These are phyloP conservation scores for Eurystomus glaucurus DNA, from an alignment of 2,797 vertebrate species.

Conservation along the genomic window DNA sequence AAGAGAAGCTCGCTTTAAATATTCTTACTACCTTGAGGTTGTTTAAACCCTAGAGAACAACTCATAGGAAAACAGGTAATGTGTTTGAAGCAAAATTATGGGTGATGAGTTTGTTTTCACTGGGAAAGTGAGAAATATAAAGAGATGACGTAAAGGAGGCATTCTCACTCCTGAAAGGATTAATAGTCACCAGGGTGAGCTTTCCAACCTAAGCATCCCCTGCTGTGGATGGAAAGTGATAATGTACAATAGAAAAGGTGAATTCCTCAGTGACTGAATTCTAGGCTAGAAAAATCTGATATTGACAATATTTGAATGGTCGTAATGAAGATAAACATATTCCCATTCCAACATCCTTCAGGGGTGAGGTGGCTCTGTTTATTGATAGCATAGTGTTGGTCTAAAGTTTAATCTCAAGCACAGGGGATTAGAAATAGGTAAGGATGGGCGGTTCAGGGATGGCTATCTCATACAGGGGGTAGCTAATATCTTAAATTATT, in stretches of 20 bases:
- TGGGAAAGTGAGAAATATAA: neutral
- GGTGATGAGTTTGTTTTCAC: neutral
- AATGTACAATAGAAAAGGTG: neutral
- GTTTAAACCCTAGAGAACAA: conserved; percentile 20
- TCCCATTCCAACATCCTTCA: neutral
- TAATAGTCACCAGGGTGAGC: neutral
- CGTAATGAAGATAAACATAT: neutral
- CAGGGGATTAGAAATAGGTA: neutral
- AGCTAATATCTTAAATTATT: neutral
- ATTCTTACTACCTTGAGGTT: neutral
- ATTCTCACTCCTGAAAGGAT: conserved; percentile 12
- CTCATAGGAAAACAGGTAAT: neutral
- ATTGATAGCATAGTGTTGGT: neutral
- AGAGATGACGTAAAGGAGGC: neutral
- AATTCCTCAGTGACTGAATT: neutral
- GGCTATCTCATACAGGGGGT: neutral
- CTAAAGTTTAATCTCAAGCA: neutral
- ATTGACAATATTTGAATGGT: neutral
- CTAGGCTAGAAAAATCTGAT: neutral
- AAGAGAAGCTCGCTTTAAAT: neutral
- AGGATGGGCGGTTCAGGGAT: neutral
- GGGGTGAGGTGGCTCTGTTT: neutral
- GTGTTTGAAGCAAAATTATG: conserved; percentile 17
- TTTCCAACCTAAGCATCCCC: conserved; percentile 1
- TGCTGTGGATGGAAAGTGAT: neutral